Base-by-base conservation (phyloP, 1,140 invertebrate genomes). In the Telenomus remus region DNA sequence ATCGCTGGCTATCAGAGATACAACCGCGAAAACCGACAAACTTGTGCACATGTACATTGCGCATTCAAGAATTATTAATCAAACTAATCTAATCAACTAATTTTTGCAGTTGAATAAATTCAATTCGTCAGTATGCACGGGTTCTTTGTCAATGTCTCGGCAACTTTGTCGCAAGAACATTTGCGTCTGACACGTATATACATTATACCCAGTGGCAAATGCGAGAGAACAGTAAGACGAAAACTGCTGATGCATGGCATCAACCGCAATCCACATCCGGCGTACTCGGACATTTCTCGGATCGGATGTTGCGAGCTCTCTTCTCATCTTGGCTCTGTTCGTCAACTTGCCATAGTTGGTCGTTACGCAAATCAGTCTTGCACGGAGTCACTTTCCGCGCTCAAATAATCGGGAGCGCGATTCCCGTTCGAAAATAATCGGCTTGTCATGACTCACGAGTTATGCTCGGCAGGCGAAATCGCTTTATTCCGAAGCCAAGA, bases 251-350 rank as follows among this genome's bases (percentile, higher is more conserved):
- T 86, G 85, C 86, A 85, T 86, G 85, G 81, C 85, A 86, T 76
- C 84, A 85, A 86, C 86, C 86, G 84, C 86, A 86, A 81, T 87
- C 86, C 86, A 86, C 85, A 87, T 87, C 86, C 86, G 86, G 85
- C 79, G 80, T 80, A 73, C 73, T 82, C 79, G 80, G 81, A 71
- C 82, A 68, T 78, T 79, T 77, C 78, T 70, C 61, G 60, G 47
- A 65, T 76, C 69, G 74, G 78, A 77, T 75, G 74, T 65, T 71
- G 69, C 53, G 48, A 68, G 75, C 66, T 69, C 73, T 69, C 19
- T 27, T 27, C 75, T 79, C 81, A 78, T 81, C 82, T 82, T 70
- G 73, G 64, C 63, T 11, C 63, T 71, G 61, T 69, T 56, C 79
- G 64, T 74, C 75, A 73, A 73, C 60, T 74, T 46, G 51, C 65